These are phyloP conservation scores for Hyposoter didymator DNA, from an alignment of 2,888 invertebrate genomes.

Conservation along the genomic window DNA sequence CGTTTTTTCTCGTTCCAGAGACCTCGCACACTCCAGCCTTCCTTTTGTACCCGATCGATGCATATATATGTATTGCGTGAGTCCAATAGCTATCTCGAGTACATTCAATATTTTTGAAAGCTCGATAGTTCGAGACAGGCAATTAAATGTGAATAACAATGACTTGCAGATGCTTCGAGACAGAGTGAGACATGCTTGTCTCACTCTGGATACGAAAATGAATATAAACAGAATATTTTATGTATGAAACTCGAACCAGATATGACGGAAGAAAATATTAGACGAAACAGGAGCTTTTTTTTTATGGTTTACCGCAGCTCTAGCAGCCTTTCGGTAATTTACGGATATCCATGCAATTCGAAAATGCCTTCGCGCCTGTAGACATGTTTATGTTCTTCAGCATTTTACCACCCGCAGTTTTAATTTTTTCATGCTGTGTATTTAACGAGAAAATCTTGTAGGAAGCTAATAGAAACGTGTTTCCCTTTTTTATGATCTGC, in stretches of 20 bases:
- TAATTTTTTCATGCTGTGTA: neutral
- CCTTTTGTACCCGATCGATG: neutral
- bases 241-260: neutral
- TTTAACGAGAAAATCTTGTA: neutral
- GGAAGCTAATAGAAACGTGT: neutral
- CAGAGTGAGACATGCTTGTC: too few relatives aligned
- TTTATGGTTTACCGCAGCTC: neutral
- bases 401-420: neutral
- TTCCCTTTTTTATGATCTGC: neutral
- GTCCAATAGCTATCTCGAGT: neutral
- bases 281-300: too few relatives aligned
- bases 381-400: neutral
- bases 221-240: too few relatives aligned
- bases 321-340: neutral
- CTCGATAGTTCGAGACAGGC: neutral
- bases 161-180: neutral
- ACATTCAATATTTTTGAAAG: neutral
- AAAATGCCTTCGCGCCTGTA: neutral
- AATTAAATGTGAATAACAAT: neutral
- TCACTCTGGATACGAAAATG: neutral
- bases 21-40: conserved; percentile 20
- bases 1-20: conserved; percentile 15
- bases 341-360: too few relatives aligned
- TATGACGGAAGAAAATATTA: neutral
- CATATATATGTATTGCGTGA: neutral